Percentiles rank a stretch among this genome's conserved stretches.
phyloP scores from a whole-genome alignment of 2,113 vertebrate genomes.

The Papio anubis region DNA sequence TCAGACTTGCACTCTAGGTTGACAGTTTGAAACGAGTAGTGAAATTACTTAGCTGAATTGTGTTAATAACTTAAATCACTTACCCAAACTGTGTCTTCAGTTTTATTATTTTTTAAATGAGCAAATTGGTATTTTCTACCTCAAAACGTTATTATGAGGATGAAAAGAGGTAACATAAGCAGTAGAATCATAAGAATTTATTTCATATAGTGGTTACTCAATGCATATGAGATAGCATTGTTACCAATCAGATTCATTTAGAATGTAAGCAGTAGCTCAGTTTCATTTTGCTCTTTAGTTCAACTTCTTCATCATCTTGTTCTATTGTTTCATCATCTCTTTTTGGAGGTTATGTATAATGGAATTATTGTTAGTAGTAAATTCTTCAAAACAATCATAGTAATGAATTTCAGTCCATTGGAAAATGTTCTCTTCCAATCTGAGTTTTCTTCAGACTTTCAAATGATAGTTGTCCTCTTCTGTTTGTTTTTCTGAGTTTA shows the following conservation, averaged over 20 bases:
- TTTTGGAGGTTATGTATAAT: neutral
- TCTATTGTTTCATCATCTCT: neutral
- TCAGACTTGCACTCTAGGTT: neutral
- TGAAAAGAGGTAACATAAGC: neutral
- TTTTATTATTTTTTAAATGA: neutral
- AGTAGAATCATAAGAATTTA: neutral
- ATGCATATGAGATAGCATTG: neutral
- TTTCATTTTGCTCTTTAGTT: neutral
- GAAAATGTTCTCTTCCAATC: neutral
- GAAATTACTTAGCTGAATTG: neutral
- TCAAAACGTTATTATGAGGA: neutral
- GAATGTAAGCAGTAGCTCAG: neutral
- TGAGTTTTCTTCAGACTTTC: neutral
- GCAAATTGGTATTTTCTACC: neutral
- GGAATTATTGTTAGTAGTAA: neutral
- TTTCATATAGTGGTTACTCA: neutral
- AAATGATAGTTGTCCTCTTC: neutral
- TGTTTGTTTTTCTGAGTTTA: neutral
- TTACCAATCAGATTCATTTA: neutral
- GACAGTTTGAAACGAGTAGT: neutral
- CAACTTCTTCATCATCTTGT: neutral
- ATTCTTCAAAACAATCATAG: neutral
- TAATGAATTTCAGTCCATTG: neutral
- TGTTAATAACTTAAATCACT: neutral
- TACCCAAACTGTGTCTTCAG: neutral